phyloP scores from a whole-genome alignment of 92 coral and sea anemone species.

The Nematostella vectensis region DNA sequence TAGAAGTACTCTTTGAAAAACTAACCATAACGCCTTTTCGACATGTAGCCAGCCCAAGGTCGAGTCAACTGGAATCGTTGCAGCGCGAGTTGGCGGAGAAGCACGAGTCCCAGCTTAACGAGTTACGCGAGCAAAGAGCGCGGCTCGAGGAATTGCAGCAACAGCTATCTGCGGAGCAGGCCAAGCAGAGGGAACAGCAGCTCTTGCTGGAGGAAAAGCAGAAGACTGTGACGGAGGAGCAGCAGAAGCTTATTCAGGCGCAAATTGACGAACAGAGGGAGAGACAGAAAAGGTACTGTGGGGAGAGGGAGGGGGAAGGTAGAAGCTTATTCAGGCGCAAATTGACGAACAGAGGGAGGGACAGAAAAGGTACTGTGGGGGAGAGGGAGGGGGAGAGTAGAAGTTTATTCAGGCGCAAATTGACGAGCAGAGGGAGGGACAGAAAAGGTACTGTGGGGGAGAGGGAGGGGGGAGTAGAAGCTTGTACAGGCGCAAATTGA shows the following conservation, averaged over 20 bases:
- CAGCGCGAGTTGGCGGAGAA: slow-evolving; percentile 49
- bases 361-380: slow-evolving; percentile 39
- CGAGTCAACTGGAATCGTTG: slow-evolving; percentile 34
- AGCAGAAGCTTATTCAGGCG: slow-evolving; percentile 33
- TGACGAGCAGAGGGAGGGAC: too few relatives aligned
- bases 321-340: slow-evolving; percentile 32
- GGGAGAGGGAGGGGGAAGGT: slow-evolving; percentile 18
- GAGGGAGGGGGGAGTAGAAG: slow-evolving; percentile 31
- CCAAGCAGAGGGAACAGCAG: slow-evolving; percentile 48
- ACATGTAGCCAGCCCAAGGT: too few relatives aligned
- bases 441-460: too few relatives aligned
- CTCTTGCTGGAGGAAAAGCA: slow-evolving; percentile 54
- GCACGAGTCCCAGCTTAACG: slow-evolving; percentile 48
- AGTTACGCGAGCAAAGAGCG: slow-evolving; percentile 39
- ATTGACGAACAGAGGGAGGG: slow-evolving; percentile 66
- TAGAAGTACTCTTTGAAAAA: too few relatives aligned
- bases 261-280: slow-evolving; percentile 66
- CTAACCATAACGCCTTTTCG: too few relatives aligned
- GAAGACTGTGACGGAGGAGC: slow-evolving; percentile 37
- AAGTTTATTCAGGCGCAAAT: too few relatives aligned
- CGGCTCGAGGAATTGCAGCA: slow-evolving; percentile 44
- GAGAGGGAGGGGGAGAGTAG: too few relatives aligned
- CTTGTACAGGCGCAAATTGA: slow-evolving; percentile 47
- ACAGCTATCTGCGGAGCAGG: slow-evolving; percentile 56
- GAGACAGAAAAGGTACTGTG: slow-evolving; percentile 33